Conservation (phyloP, 2,888 invertebrate species). For the Tholera decimalis region DNA sequence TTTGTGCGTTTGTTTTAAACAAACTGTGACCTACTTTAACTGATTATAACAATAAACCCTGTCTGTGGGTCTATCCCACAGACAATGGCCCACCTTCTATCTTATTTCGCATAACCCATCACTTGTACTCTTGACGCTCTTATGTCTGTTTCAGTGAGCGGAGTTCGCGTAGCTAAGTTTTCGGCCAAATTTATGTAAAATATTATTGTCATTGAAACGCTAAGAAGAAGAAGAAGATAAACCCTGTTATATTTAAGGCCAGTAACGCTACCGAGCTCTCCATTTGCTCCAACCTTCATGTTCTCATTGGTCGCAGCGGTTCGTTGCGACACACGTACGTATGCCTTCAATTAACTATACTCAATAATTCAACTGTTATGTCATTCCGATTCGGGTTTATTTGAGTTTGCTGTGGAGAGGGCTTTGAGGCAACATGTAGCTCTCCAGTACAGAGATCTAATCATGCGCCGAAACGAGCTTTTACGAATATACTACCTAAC, state of each 20-base stretch:
- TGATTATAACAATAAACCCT: too few species aligned
- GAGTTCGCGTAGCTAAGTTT: too few species aligned
- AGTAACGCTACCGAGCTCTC: slow-evolving; percentile 6
- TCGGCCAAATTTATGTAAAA: too few species aligned
- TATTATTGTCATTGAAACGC: too few species aligned
- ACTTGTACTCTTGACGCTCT: too few species aligned
- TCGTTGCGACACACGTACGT: slow-evolving; percentile 57
- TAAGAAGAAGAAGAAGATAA: too few species aligned
- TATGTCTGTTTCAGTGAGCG: too few species aligned
- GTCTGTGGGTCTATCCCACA: too few species aligned
- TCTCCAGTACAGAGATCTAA: slow-evolving; percentile 10
- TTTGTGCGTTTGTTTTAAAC: background rate
- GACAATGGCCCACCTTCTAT: too few species aligned
- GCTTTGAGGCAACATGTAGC: background rate
- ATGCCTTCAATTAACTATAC: slow-evolving; percentile 66
- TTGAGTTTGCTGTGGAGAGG: slow-evolving; percentile 40
- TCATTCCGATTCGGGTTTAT: slow-evolving; percentile 59
- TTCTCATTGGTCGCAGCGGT: slow-evolving; percentile 19
- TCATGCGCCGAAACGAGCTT: slow-evolving; percentile 2
- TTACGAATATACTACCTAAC: background rate
- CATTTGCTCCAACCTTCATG: slow-evolving; percentile 26
- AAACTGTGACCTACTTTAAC: too few species aligned
- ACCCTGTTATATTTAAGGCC: background rate
- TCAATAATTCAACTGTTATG: slow-evolving; percentile 67
- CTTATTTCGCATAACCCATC: too few species aligned